A percentile compares a stretch with the other conserved stretches of the same genome.
These are phyloP conservation scores for Pimpla rufipes DNA, from an alignment of 2,888 invertebrate genomes.

Conservation along the genomic window DNA sequence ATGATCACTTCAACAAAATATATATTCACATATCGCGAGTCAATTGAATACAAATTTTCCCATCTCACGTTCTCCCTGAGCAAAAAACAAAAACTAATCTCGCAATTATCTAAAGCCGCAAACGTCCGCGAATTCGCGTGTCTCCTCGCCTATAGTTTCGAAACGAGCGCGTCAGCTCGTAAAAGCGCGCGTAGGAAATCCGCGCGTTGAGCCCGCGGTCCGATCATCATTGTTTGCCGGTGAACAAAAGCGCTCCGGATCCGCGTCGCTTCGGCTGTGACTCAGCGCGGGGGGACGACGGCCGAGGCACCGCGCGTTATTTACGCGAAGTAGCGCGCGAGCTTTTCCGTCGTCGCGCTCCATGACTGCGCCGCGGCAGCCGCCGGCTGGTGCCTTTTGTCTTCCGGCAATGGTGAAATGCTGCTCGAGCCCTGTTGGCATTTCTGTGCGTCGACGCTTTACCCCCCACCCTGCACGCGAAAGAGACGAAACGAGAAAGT, in stretches of 20 bases:
- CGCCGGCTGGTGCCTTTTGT: slow-evolving; percentile 28
- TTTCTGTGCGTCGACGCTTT: slow-evolving; percentile 9
- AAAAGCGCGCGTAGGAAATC: slow-evolving; percentile 7
- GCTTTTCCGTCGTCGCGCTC: slow-evolving; percentile 16
- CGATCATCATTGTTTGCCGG: slow-evolving; percentile 57
- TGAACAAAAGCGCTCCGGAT: slow-evolving; percentile 53
- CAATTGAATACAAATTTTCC: too few species aligned
- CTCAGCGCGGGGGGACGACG: neutral
- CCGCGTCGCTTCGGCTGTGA: neutral
- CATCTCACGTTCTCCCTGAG: too few species aligned
- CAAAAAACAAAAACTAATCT: too few species aligned
- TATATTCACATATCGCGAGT: too few species aligned
- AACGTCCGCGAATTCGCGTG: neutral
- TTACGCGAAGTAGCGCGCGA: slow-evolving; percentile 33
- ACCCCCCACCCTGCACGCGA: neutral
- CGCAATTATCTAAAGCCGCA: slow-evolving; percentile 5
- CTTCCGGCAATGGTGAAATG: slow-evolving; percentile 19
- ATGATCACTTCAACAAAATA: too few species aligned
- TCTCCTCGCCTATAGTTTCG: slow-evolving; percentile 12
- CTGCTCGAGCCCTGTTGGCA: neutral
- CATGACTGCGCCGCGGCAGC: neutral
- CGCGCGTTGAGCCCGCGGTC: slow-evolving; percentile 20
- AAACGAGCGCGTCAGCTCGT: slow-evolving; percentile 41
- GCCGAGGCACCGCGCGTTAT: slow-evolving; percentile 22
- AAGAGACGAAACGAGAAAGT: neutral